Base-by-base conservation (phyloP, 2,797 vertebrate genomes). In the Bradypodion pumilum region DNA sequence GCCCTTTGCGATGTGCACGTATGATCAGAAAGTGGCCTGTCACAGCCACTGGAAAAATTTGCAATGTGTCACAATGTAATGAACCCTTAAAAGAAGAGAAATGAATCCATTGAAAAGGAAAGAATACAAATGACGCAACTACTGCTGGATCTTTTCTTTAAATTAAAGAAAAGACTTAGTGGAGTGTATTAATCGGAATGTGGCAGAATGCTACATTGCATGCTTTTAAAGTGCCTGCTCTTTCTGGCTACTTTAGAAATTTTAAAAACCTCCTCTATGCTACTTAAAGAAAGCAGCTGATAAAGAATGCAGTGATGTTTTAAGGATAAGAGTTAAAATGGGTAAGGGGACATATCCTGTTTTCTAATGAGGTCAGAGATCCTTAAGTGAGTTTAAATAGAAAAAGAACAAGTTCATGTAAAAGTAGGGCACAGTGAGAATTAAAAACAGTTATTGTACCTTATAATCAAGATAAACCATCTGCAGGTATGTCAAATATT, bases 191-290 rank as follows among this genome's bases (percentile, higher is more conserved):
- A 92, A 83, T 87, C 84, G 86, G 23, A 82, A 4, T n/a, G 44
- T 70, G 86, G 62, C 49, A 40, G 21, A 76, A 82, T 90, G 81
- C 69, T 92, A 93, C 85, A 62, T 90, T 90, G 85, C 65, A 62
- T 84, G 90, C 75, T 83, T 62, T 89, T 75, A 93, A 79, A 66
- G 76, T 90, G 93, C 83, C 85, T 87, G 8, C 40, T 88, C 85
- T 69, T 82, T 91, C 79, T 77, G 92, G 42, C 0, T 12, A 60
- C 78, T 89, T 90, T 75, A 92, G 88, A 93, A 89, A 90, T 89
- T 87, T 94, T 95, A 95, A 96, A 96, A 96, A 94, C 93, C 88
- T 94, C 88, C 0, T 93, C 76, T 90, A 88, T 84, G 35, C 91
- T 85, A 94, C 95, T 95, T 92, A 81, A 89, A 94, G 95, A 86